A percentile compares a stretch with the other conserved stretches of the same genome.
Evolutionary conservation across 2,797 vertebrate species (phyloP).

Genomic region (Mus caroli): DNA sequence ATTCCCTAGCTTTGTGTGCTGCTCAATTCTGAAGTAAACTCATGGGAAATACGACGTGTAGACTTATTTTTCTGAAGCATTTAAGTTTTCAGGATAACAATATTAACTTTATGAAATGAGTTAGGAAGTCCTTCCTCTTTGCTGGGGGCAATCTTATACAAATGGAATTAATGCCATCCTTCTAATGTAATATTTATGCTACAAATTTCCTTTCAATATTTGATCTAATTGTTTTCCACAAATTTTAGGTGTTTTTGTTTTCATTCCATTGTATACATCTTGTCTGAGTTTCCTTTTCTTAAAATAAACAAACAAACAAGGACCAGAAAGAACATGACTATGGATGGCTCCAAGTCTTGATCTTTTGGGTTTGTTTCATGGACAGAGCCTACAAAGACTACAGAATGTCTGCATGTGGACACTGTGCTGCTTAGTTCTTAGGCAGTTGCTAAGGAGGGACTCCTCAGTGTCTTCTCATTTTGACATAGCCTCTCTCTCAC

Average conservation of each 20-base stretch:
- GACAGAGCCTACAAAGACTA: not conserved
- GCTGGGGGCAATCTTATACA: slow-evolving; percentile 23
- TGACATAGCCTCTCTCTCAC: not conserved
- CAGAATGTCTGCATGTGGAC: not conserved
- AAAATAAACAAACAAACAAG: not conserved
- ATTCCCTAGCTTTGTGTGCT: not conserved
- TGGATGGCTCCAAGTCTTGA: not conserved
- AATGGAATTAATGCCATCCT: not conserved
- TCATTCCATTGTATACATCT: not conserved
- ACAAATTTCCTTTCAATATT: not conserved
- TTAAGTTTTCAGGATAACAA: slow-evolving; percentile 5
- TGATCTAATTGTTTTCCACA: not conserved
- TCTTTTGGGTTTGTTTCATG: not conserved
- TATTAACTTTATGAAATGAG: slow-evolving; percentile 22
- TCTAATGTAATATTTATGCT: slow-evolving; percentile 4
- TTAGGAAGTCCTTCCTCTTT: not conserved
- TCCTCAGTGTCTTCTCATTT: slow-evolving; percentile 9
- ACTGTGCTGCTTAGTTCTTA: not conserved
- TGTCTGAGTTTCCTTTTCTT: not conserved
- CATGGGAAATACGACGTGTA: not conserved
- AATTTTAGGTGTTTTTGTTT: slow-evolving; percentile 12
- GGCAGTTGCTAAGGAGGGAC: not conserved
- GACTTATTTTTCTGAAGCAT: not conserved
- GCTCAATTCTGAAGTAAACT: not conserved
- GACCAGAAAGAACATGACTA: not conserved